Evolutionary conservation across 2,113 vertebrate species (phyloP).

Genomic region (Dromas ardeola): DNA sequence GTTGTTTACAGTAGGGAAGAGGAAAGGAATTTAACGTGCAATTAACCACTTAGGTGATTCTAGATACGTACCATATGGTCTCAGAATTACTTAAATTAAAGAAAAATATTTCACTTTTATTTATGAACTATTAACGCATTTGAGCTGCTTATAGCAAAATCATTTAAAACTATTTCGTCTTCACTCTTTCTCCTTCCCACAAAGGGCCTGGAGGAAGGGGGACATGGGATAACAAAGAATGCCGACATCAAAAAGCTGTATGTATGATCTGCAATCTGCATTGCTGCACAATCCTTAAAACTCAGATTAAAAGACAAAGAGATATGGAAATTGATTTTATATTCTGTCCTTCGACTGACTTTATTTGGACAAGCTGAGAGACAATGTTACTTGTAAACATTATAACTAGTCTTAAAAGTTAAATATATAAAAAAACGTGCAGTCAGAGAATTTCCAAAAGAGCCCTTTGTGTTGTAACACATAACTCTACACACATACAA

Average conservation of each 20-base stretch:
- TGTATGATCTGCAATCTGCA: neutral
- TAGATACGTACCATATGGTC: slow-evolving; percentile 76
- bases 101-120: slow-evolving; percentile 36
- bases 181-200: neutral
- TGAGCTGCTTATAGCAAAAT: neutral
- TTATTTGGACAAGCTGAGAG: neutral
- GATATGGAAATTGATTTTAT: neutral
- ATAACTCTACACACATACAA: neutral
- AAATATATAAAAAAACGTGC: neutral
- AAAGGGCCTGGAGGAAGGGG: neutral
- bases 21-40: slow-evolving; percentile 81
- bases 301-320: neutral
- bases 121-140: slow-evolving; percentile 4
- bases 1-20: slow-evolving; percentile 77
- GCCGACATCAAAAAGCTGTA: neutral
- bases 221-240: neutral
- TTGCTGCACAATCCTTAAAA: neutral
- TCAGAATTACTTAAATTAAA: slow-evolving; percentile 29
- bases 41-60: slow-evolving; percentile 82
- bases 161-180: neutral
- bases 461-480: neutral
- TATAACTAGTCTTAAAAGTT: neutral
- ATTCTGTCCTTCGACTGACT: neutral
- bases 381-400: neutral
- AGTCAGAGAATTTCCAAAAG: neutral